These are phyloP conservation scores for Sapajus apella DNA, from an alignment of 2,113 vertebrate species.

Conservation along the genomic window DNA sequence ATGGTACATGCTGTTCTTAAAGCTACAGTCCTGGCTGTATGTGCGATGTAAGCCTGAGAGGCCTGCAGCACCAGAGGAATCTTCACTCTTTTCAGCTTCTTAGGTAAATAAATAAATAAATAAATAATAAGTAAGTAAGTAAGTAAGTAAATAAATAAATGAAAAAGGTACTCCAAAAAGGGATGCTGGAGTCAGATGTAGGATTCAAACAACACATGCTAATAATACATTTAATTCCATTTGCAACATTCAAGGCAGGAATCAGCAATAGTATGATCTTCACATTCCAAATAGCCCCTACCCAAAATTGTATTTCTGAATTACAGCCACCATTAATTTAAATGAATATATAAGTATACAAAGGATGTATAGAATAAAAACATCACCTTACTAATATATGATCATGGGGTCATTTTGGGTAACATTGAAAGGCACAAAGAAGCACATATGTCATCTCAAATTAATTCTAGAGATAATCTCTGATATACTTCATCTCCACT, in stretches of 20 bases:
- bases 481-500: not conserved
- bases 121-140: not conserved
- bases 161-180: constrained; percentile 32
- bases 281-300: not conserved
- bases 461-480: constrained; percentile 26
- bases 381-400: constrained; percentile 1
- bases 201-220: not conserved
- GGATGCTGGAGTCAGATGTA: not conserved
- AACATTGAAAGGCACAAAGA: constrained; percentile 10
- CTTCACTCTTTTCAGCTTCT: constrained; percentile 99
- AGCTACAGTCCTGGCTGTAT: constrained; percentile 99
- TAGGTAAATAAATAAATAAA: constrained; percentile 48
- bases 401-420: not conserved
- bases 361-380: constrained; percentile 28
- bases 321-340: constrained; percentile 32
- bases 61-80: constrained; percentile 89
- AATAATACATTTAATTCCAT: constrained; percentile 4
- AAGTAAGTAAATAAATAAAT: not conserved
- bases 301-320: not conserved
- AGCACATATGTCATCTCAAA: not conserved
- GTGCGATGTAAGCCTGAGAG: constrained; percentile 93
- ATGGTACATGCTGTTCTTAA: constrained; percentile 98
- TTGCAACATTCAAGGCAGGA: not conserved
- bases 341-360: not conserved
- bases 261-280: not conserved